Conservation (phyloP, 2,888 invertebrate genomes). For the Muschampia plurimacula region DNA sequence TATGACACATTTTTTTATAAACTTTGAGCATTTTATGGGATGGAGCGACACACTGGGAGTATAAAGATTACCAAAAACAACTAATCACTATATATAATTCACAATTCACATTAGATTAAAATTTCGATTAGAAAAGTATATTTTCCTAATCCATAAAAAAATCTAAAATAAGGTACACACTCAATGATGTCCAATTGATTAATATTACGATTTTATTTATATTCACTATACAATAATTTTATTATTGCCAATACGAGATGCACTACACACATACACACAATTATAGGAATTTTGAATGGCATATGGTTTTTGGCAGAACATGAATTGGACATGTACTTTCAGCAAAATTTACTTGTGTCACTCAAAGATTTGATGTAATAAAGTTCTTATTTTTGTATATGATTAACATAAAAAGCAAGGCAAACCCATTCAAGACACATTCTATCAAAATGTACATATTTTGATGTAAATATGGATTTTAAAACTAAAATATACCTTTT, state of each 20-base stretch:
- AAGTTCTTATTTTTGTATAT: too few species aligned
- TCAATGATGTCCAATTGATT: constrained; percentile 18
- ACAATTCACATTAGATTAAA: constrained; percentile 11
- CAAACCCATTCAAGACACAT: too few species aligned
- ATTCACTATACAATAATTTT: constrained; percentile 12
- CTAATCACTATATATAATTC: background rate
- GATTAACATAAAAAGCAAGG: too few species aligned
- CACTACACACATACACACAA: background rate
- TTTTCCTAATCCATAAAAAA: constrained; percentile 25
- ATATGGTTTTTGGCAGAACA: background rate
- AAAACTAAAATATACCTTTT: background rate
- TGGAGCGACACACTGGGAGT: constrained; percentile 42
- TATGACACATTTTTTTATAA: constrained; percentile 18
- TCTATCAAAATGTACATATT: too few species aligned
- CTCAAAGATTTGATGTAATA: too few species aligned
- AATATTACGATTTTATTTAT: constrained; percentile 3
- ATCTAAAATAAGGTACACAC: constrained; percentile 25
- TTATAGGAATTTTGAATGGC: background rate
- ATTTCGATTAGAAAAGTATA: constrained; percentile 16
- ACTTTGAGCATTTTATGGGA: constrained; percentile 43
- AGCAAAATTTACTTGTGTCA: too few species aligned
- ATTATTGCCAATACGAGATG: constrained; percentile 12
- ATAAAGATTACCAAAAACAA: constrained; percentile 14
- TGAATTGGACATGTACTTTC: too few species aligned
- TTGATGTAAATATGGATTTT: background rate